Evolutionary conservation across 2,113 vertebrate species (phyloP).

Genomic region (Callaeas wilsoni): DNA sequence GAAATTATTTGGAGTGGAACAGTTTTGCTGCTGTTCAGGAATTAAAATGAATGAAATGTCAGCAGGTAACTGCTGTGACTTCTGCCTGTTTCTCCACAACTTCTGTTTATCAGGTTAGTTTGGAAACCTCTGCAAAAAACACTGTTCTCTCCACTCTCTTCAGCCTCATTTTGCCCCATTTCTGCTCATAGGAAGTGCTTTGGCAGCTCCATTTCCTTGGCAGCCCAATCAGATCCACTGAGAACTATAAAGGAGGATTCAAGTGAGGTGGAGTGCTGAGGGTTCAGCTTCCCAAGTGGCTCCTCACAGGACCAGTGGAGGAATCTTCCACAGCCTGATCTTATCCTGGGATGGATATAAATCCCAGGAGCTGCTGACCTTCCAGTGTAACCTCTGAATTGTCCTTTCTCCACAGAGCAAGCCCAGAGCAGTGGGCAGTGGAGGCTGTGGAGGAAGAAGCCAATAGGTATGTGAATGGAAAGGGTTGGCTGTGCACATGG

Average conservation of each 20-base stretch:
- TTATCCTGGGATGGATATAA: background rate
- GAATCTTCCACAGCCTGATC: background rate
- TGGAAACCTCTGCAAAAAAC: background rate
- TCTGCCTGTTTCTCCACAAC: background rate
- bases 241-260: slow-evolving; percentile 10
- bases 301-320: background rate
- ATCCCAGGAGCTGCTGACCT: background rate
- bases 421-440: background rate
- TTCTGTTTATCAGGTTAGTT: background rate
- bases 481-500: background rate
- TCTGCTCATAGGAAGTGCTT: background rate
- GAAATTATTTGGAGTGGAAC: background rate
- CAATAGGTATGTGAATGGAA: background rate
- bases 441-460: background rate
- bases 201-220: slow-evolving; percentile 19
- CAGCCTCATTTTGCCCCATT: background rate
- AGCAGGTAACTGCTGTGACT: background rate
- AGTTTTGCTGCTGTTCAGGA: background rate
- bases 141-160: background rate
- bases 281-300: background rate
- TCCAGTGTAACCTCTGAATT: background rate
- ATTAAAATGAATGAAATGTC: slow-evolving; percentile 6
- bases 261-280: background rate
- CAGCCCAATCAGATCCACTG: slow-evolving; percentile 46
- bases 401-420: background rate